These are phyloP conservation scores for Petroica traversi DNA, from an alignment of 2,113 vertebrate species.

Conservation along the genomic window DNA sequence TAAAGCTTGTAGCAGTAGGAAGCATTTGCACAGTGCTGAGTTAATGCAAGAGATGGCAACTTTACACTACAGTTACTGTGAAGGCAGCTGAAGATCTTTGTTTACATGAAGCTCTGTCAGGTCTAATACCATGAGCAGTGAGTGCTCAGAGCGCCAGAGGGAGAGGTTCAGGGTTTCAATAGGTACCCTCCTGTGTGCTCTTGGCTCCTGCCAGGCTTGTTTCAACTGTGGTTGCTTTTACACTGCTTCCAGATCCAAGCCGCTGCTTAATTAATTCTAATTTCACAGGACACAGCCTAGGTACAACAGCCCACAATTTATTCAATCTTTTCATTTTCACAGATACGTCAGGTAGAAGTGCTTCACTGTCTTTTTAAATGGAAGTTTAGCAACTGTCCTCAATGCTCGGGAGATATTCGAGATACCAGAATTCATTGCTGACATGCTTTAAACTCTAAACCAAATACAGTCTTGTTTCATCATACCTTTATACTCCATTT, in stretches of 20 bases:
- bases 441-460: background rate
- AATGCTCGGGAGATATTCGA: background rate
- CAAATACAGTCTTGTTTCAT: background rate
- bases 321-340: background rate
- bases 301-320: background rate
- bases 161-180: background rate
- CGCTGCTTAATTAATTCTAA: background rate
- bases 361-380: background rate
- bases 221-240: background rate
- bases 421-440: background rate
- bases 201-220: background rate
- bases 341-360: background rate
- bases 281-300: background rate
- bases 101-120: fast-evolving
- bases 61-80: background rate
- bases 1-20: background rate
- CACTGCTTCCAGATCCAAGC: background rate
- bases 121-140: background rate
- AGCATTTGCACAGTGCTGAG: background rate
- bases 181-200: fast-evolving
- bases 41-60: background rate
- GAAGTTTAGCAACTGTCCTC: background rate
- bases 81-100: background rate
- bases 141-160: background rate
- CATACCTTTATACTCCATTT: background rate